Percentiles rank a stretch among this genome's conserved stretches.
These are phyloP conservation scores for Trachelus troglodyta DNA, from an alignment of 2,888 invertebrate species.

Conservation along the genomic window DNA sequence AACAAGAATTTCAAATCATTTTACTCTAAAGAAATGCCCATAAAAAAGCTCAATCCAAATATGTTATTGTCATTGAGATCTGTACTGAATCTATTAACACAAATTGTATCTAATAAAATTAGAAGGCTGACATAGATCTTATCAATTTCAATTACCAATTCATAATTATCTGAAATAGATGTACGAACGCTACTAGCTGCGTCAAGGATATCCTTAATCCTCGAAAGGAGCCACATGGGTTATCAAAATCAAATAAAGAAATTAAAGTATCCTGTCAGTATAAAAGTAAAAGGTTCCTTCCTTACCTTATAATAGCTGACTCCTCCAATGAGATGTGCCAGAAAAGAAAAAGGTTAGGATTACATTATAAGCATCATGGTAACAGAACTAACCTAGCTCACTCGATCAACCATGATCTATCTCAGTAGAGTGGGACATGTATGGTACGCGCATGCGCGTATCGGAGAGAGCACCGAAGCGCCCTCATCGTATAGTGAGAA, in stretches of 20 bases:
- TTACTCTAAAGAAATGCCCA: not conserved
- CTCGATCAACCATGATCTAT: not conserved
- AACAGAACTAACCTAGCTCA: not conserved
- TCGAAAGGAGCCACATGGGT: not conserved
- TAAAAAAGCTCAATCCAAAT: not conserved
- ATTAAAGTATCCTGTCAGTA: not conserved
- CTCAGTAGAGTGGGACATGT: constrained; percentile 1
- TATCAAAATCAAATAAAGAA: not conserved
- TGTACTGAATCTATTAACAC: not conserved
- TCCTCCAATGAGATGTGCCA: too few species aligned
- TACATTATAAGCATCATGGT: not conserved
- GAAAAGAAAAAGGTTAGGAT: too few species aligned
- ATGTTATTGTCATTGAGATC: not conserved
- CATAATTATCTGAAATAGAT: not conserved
- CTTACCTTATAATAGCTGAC: too few species aligned
- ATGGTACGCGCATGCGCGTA: constrained; percentile 16
- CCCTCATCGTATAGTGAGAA: constrained; percentile 32
- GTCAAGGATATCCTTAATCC: not conserved
- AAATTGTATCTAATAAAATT: not conserved
- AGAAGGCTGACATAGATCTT: not conserved
- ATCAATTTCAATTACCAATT: not conserved
- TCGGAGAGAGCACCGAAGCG: constrained; percentile 20
- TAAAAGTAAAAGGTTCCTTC: not conserved
- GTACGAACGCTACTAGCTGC: not conserved
- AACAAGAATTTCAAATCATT: not conserved